Conservation (phyloP, 2,797 vertebrate species). For the Carcharodon carcharias region DNA sequence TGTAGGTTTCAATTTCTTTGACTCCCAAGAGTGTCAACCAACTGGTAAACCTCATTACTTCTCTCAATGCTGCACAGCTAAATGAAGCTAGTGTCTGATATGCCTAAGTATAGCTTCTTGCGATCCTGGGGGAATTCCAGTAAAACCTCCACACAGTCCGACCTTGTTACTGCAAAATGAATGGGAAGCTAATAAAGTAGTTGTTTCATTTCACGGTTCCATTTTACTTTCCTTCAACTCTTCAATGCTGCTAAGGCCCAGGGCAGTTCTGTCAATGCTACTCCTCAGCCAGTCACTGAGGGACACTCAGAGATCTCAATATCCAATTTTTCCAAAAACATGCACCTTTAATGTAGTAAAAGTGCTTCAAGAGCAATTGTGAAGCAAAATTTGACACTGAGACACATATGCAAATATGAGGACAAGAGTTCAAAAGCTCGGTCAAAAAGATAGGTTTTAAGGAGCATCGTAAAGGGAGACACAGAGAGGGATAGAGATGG, state of each 20-base stretch:
- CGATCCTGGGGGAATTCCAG: background rate
- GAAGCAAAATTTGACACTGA: too few relatives aligned
- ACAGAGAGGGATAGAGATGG: too few relatives aligned
- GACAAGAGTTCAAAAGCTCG: too few relatives aligned
- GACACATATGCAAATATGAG: too few relatives aligned
- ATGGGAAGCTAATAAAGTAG: background rate
- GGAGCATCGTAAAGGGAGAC: too few relatives aligned
- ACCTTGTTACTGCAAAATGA: constrained; percentile 23
- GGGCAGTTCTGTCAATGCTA: background rate
- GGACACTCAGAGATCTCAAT: background rate
- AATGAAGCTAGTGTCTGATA: background rate
- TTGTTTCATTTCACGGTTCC: background rate
- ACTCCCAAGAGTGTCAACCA: background rate
- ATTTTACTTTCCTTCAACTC: background rate
- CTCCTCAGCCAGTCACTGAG: background rate
- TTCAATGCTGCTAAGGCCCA: background rate
- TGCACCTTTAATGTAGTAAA: too few relatives aligned
- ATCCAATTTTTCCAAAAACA: background rate
- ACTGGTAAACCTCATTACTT: background rate
- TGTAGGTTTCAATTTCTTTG: background rate
- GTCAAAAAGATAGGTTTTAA: too few relatives aligned
- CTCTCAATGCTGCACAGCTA: background rate
- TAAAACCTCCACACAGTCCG: background rate
- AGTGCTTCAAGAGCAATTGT: too few relatives aligned
- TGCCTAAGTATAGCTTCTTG: background rate